Percentiles rank a stretch among this genome's conserved stretches.
Conservation (phyloP, 2,888 invertebrate genomes). For the Iselma pallidipennis region DNA sequence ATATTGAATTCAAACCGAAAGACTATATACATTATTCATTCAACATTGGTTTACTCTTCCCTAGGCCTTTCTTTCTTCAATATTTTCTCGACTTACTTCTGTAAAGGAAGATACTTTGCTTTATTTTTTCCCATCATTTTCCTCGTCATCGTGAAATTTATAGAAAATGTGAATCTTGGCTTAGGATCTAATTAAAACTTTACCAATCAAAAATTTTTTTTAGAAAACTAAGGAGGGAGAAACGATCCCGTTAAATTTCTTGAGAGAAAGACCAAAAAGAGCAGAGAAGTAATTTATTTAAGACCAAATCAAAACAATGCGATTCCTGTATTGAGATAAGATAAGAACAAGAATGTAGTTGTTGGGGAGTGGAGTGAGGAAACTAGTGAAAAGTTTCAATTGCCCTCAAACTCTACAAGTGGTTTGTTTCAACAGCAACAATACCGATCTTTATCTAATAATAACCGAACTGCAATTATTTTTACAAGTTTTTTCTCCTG, state of each 20-base stretch:
- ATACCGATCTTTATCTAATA: no score
- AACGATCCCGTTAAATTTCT: neutral
- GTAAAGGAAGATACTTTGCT: neutral
- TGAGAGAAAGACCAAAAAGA: neutral
- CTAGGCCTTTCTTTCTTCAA: neutral
- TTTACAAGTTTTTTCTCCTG: neutral
- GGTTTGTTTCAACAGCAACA: neutral
- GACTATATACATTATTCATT: neutral
- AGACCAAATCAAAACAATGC: neutral
- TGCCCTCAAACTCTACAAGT: neutral
- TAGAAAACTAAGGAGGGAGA: no score
- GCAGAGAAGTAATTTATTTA: neutral
- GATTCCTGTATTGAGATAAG: no score
- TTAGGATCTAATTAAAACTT: neutral
- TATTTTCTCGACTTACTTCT: neutral
- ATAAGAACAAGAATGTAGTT: neutral
- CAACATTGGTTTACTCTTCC: neutral
- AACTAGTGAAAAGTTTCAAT: neutral
- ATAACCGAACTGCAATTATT: no score
- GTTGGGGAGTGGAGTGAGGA: neutral
- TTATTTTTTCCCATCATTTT: neutral
- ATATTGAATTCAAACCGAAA: neutral
- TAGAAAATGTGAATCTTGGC: neutral
- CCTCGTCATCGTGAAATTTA: neutral
- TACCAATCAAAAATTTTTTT: neutral